Percentiles rank a stretch among this genome's conserved stretches.
Conservation (phyloP, 1,140 invertebrate genomes). For the Paralvinella palmiformis region DNA sequence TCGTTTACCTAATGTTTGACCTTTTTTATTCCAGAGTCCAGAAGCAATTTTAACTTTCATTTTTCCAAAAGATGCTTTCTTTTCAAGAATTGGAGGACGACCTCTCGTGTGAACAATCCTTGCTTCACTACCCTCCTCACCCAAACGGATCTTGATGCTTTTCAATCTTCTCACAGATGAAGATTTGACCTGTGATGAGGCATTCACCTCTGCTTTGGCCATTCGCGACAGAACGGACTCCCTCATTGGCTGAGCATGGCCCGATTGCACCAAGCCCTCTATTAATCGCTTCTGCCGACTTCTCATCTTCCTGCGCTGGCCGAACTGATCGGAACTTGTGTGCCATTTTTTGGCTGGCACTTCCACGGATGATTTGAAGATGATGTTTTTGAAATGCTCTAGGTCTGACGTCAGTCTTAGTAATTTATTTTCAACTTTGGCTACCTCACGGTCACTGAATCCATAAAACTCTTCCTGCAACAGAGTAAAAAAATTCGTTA, state of each 20-base stretch:
- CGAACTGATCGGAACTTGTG: no score
- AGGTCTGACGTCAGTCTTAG: background rate
- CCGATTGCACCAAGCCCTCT: no score
- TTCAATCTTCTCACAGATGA: slow-evolving; percentile 11
- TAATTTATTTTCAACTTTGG: slow-evolving; percentile 21
- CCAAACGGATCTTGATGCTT: slow-evolving; percentile 20
- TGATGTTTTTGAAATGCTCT: no score
- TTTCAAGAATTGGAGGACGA: background rate
- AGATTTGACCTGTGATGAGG: no score
- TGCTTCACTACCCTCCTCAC: slow-evolving; percentile 7
- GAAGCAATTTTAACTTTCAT: background rate
- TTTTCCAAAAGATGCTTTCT: no score
- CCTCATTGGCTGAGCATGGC: no score
- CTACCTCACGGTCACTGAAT: slow-evolving; percentile 38
- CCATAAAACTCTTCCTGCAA: slow-evolving; percentile 49
- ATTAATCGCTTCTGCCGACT: no score
- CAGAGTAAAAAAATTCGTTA: slow-evolving; percentile 13
- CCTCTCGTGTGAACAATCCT: slow-evolving; percentile 16
- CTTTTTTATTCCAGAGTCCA: background rate
- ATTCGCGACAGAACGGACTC: no score
- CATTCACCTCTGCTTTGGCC: no score
- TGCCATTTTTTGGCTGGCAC: no score
- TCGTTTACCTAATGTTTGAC: background rate
- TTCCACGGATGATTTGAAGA: no score
- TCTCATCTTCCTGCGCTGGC: no score